Conservation (phyloP, 2,113 vertebrate species). For the Capreolus pygargus region DNA sequence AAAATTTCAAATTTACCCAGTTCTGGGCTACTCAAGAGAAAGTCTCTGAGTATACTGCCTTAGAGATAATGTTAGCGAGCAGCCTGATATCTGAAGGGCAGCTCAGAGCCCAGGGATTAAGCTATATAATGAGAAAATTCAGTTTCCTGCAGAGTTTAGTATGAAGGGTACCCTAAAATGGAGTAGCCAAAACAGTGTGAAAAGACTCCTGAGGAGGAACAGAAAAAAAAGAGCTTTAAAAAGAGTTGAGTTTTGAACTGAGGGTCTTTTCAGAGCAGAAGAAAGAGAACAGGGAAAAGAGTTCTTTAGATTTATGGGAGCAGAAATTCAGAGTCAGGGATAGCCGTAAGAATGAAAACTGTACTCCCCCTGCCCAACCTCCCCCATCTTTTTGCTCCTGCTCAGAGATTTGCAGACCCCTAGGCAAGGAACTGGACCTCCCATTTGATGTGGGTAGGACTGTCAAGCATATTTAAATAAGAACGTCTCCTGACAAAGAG, state of each 20-base stretch:
- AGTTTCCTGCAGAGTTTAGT: neutral
- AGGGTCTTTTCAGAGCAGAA: slow-evolving; percentile 29
- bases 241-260: neutral
- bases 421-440: neutral
- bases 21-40: neutral
- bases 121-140: neutral
- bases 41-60: neutral
- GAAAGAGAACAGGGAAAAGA: neutral
- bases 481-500: neutral
- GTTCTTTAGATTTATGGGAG: neutral
- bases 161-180: neutral
- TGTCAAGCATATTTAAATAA: neutral
- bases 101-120: neutral
- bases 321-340: neutral
- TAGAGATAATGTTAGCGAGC: neutral
- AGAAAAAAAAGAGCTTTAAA: neutral
- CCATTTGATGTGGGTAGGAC: neutral
- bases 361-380: neutral
- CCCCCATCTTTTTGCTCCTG: neutral
- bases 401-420: neutral
- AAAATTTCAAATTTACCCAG: neutral
- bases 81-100: neutral
- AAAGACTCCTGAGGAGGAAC: neutral
- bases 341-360: neutral
- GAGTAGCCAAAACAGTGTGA: neutral